A percentile compares a stretch with the other conserved stretches of the same genome.
These are phyloP conservation scores for Calyptommatus sinebrachiatus DNA, from an alignment of 2,113 vertebrate species.

Conservation along the genomic window DNA sequence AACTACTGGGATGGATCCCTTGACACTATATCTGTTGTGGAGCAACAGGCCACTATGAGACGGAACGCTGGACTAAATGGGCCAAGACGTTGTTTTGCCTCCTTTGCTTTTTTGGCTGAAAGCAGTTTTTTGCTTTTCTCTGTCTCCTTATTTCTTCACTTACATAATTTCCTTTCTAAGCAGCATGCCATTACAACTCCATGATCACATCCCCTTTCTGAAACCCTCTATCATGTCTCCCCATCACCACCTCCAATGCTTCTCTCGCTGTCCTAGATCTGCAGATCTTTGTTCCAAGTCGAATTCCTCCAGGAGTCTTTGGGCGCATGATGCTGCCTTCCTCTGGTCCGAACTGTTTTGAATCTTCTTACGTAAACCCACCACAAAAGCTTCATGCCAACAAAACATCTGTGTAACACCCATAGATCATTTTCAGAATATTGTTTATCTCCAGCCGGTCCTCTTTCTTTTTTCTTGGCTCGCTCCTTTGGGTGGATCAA, in stretches of 20 bases:
- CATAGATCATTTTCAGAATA: constrained; percentile 55
- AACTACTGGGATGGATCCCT: too few species aligned
- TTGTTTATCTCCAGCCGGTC: constrained; percentile 45
- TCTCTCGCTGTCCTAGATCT: neutral
- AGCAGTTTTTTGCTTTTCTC: too few species aligned
- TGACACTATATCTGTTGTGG: too few species aligned
- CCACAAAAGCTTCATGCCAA: constrained; percentile 34
- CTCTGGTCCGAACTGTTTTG: neutral
- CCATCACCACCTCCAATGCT: neutral
- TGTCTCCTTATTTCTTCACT: neutral
- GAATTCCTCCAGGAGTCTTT: neutral
- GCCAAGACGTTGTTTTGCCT: too few species aligned
- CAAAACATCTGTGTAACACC: constrained; percentile 18
- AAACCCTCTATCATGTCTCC: neutral
- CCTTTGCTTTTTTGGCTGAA: too few species aligned
- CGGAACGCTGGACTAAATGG: too few species aligned
- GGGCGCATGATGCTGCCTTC: neutral
- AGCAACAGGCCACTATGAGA: too few species aligned
- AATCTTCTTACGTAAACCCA: constrained; percentile 48
- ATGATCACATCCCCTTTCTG: neutral
- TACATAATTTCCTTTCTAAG: too few species aligned
- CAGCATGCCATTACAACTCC: neutral
- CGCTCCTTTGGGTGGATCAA: neutral
- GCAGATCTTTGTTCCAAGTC: neutral
- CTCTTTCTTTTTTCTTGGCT: constrained; percentile 6